A percentile compares a stretch with the other conserved stretches of the same genome.
Evolutionary conservation across 1,140 invertebrate genomes (phyloP).

Genomic region (Polypedilum vanderplanki): DNA sequence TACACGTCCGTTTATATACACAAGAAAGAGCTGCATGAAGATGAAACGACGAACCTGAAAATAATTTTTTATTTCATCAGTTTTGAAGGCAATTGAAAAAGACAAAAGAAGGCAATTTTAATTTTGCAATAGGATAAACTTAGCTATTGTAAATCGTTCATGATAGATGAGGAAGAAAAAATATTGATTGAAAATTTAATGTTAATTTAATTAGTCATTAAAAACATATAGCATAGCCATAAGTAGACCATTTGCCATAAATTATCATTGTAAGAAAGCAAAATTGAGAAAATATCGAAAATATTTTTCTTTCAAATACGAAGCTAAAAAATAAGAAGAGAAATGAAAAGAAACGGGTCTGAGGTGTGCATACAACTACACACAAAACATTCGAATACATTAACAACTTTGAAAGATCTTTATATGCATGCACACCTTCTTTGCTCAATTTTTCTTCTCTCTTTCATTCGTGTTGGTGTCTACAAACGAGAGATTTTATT

Average conservation of each 20-base stretch:
- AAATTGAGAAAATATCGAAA: neutral
- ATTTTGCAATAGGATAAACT: constrained; percentile 2
- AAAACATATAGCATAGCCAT: neutral
- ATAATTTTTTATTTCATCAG: neutral
- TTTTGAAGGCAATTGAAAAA: constrained; percentile 2
- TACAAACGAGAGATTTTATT: neutral
- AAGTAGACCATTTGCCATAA: constrained; percentile 11
- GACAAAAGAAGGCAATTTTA: neutral
- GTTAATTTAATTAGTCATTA: neutral
- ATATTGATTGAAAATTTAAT: neutral
- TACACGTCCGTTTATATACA: too few relatives aligned
- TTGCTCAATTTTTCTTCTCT: neutral
- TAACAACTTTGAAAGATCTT: neutral
- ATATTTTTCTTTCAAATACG: neutral
- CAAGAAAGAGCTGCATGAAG: neutral
- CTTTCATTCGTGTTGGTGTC: neutral
- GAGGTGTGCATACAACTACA: constrained; percentile 8
- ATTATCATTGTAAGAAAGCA: neutral
- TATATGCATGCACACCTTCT: constrained; percentile 17
- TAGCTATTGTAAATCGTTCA: too few relatives aligned
- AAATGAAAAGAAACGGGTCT: constrained; percentile 17
- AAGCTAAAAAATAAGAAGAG: neutral
- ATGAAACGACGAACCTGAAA: constrained; percentile 1
- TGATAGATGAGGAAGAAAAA: too few relatives aligned
- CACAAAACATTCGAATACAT: neutral